Evolutionary conservation across 2,113 vertebrate genomes (phyloP).

Genomic region (Albula glossodonta): DNA sequence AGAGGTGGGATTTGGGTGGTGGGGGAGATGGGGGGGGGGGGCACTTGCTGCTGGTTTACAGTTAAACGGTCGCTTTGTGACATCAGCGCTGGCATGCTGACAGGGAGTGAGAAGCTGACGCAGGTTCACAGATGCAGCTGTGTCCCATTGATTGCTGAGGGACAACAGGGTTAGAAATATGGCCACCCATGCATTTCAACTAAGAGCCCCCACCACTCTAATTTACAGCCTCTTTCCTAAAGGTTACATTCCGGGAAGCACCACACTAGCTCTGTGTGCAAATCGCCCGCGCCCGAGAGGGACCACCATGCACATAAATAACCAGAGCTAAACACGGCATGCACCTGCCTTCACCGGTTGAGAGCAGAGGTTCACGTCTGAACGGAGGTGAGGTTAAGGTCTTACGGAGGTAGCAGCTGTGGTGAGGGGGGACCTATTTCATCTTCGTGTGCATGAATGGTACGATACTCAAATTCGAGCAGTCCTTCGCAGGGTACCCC

Average conservation of each 20-base stretch:
- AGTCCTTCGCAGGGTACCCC: neutral
- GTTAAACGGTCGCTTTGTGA: neutral
- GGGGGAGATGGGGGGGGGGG: no score
- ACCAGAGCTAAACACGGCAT: neutral
- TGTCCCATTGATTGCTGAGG: neutral
- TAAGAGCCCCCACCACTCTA: neutral
- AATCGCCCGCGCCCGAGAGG: neutral
- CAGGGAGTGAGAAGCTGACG: neutral
- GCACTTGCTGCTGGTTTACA: neutral
- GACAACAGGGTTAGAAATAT: neutral
- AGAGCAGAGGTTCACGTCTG: neutral
- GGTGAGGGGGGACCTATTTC: neutral
- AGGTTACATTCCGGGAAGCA: neutral
- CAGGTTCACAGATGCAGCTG: neutral
- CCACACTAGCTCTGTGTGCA: neutral
- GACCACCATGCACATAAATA: neutral
- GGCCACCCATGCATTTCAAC: neutral
- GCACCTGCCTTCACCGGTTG: neutral
- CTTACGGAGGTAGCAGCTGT: neutral
- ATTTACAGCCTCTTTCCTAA: neutral
- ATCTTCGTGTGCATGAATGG: neutral
- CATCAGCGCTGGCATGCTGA: neutral
- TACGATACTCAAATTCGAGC: neutral
- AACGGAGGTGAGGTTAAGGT: neutral
- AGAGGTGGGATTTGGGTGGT: neutral